Evolutionary conservation across 2,113 vertebrate genomes (phyloP), one percentile per base, ranked within the genome.

Genomic region (Bettongia penicillata): DNA sequence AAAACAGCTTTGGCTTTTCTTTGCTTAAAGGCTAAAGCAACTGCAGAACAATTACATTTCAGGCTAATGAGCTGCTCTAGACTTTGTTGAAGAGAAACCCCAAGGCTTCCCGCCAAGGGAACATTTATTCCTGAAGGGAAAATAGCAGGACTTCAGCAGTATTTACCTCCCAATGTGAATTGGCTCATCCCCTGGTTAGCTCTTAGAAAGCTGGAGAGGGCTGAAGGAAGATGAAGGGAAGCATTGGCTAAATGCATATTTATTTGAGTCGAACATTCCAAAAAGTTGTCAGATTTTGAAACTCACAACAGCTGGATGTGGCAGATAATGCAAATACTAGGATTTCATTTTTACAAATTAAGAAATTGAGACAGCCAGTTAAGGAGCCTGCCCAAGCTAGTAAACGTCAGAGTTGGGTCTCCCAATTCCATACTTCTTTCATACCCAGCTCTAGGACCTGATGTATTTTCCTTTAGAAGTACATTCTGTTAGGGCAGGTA

Each of bases 11-110:
- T 91, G 43, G 25, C 49, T 26, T 92, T 4, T 50, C 23, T 43
- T 93, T 93, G 16, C 68, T 28, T 48, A 92, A 95, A 96, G 93
- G 51, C 50, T 94, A 19, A 24, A 92, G 49, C 31, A 4, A 3
- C 43, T 91, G 47, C 51, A 95, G 28, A 94, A 43, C n/a, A 84
- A 94, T 47, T 96, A 89, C 51, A 68, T 90, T 84, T 26, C 77
- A 92, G 28, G 77, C 92, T 91, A 96, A 55, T 77, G 55, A 94
- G 90, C 91, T 90, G 94, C 96, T 93, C 91, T 93, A 89, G 57
- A 90, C 57, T 96, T 95, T 90, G 91, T 0, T 91, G 91, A 95
- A 43, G 28, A 92, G 90, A 89, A 53, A 91, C 43, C 28, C 14
- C 0, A 26, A 51, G 77, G 51, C 52, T 94, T 95, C 91, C 52